phyloP scores from a whole-genome alignment of 2,888 invertebrate species.

The Ophraella communa region DNA sequence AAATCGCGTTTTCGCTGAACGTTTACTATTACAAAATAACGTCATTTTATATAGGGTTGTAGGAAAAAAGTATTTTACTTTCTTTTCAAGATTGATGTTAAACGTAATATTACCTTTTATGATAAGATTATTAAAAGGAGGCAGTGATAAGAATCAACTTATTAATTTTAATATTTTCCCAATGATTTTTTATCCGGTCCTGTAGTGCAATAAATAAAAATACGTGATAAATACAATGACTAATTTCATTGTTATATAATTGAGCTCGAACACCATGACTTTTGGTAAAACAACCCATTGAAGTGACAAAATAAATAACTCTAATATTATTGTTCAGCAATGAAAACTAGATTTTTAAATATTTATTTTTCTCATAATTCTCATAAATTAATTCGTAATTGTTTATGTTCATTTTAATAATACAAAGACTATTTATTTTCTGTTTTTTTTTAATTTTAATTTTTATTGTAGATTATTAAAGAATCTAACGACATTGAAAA shows the following conservation, averaged over 20 bases:
- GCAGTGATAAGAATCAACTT: background rate
- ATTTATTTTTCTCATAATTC: too few species aligned
- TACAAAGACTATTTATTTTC: background rate
- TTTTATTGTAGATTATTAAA: conserved; percentile 43
- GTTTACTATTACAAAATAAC: too few species aligned
- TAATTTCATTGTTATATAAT: background rate
- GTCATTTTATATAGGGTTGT: too few species aligned
- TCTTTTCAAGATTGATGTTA: too few species aligned
- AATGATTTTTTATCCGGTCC: background rate
- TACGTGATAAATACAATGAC: background rate
- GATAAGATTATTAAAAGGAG: too few species aligned
- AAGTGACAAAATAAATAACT: background rate
- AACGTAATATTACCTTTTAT: too few species aligned
- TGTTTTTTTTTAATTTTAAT: background rate
- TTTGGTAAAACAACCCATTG: background rate
- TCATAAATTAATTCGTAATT: background rate
- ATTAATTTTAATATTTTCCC: background rate
- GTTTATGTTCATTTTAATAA: background rate
- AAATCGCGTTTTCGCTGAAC: too few species aligned
- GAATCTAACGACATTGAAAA: conserved; percentile 53
- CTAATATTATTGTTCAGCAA: too few species aligned
- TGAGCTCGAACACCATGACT: background rate
- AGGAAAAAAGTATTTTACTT: too few species aligned
- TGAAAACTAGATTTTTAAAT: too few species aligned
- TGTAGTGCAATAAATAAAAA: background rate